Evolutionary conservation across 2,797 vertebrate genomes (phyloP).

Genomic region (Cyprinodon diabolis): DNA sequence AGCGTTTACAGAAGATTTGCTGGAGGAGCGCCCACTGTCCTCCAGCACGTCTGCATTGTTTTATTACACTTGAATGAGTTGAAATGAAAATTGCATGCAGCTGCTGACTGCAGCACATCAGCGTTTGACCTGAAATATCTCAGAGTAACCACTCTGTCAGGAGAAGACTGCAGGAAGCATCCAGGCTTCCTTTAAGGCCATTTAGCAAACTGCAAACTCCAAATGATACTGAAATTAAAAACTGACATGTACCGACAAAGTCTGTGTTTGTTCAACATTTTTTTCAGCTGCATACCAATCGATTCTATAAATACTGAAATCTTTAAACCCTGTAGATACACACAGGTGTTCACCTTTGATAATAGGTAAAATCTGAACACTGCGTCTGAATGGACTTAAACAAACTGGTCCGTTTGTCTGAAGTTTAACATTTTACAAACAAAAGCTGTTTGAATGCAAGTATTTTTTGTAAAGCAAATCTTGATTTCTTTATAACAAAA

Average conservation of each 20-base stretch:
- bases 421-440: background rate
- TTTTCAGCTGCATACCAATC: background rate
- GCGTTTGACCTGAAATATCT: slow-evolving; percentile 82
- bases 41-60: slow-evolving; percentile 88
- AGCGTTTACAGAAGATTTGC: slow-evolving; percentile 79
- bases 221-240: background rate
- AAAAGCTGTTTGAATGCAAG: background rate
- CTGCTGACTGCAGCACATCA: slow-evolving; percentile 84
- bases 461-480: background rate
- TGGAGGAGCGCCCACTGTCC: slow-evolving; percentile 77
- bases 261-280: background rate
- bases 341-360: background rate
- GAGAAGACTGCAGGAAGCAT: slow-evolving; percentile 60
- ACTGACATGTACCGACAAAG: background rate
- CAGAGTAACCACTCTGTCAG: slow-evolving; percentile 81
- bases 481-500: background rate
- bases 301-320: background rate
- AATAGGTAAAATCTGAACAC: background rate
- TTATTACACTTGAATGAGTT: slow-evolving; percentile 91
- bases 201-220: background rate
- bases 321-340: background rate
- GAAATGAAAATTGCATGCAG: slow-evolving; percentile 89
- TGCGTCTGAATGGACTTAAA: background rate
- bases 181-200: background rate
- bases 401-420: background rate